Evolutionary conservation across 2,797 vertebrate species (phyloP), one percentile per base, ranked within the genome.

Genomic region (Eurystomus glaucurus): DNA sequence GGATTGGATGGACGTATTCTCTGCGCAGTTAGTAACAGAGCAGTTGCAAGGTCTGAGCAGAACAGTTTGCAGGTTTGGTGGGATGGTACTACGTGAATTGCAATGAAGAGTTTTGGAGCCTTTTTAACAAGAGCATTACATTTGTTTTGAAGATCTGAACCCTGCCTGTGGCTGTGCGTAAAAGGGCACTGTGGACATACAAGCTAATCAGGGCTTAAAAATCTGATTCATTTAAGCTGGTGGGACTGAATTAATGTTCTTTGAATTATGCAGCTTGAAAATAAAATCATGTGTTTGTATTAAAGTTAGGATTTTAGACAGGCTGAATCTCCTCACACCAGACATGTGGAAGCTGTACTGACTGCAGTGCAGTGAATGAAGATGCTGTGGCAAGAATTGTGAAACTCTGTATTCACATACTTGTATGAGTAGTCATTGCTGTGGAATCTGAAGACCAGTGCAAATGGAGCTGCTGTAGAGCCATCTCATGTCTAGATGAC

Each of bases 211-310:
- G 31, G 35, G 6, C 65, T 41, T 85, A 41, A 18, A 76, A 41
- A 50, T 58, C 46, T 65, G 19, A 8, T 94, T 91, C 6, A 6
- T 55, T 75, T 62, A 64, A 55, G 48, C 48, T 80, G 33, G 14
- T 85, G 46, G 45, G 35, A 70, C 3, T 55, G n/a, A 82, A 72
- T 84, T 79, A 31, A 66, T 35, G 22, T 23, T 69, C 23, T 69
- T 52, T 74, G 68, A 60, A 64, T 87, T 89, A 71, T 52, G 86
- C 10, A 71, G 8, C 37, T 79, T 85, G 74, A 71, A 91, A 84
- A 58, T 62, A 57, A 58, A 82, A 62, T 48, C 1, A 0, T 88
- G 70, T 26, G 21, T 76, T 41, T 74, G 19, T 70, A 54, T 62
- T 72, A 37, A 58, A 65, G 43, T n/a, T 74, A 22, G 9, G 57